Percentiles rank a stretch among this genome's conserved stretches.
Conservation (phyloP, 1,140 invertebrate genomes). For the Odontomachus brunneus region DNA sequence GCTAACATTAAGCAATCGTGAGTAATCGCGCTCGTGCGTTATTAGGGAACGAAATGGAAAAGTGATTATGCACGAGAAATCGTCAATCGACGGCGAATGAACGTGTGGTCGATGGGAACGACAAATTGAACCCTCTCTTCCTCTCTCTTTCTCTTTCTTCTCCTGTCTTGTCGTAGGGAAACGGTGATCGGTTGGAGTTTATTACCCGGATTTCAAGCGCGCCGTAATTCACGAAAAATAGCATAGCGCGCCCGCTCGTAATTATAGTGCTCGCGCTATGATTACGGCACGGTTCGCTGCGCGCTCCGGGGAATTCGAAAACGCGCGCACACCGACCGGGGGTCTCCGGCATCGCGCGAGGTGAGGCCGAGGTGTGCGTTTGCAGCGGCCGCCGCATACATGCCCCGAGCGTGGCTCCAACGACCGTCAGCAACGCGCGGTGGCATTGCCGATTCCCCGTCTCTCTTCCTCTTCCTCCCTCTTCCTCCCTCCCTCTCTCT, state of each 20-base stretch:
- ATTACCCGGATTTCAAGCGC: background rate
- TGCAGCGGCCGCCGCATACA: background rate
- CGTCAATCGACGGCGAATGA: too few relatives aligned
- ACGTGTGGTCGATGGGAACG: too few relatives aligned
- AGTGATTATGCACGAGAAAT: too few relatives aligned
- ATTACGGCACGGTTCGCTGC: background rate
- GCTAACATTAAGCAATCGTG: too few relatives aligned
- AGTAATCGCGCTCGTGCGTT: too few relatives aligned
- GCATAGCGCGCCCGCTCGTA: background rate
- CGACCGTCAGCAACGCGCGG: slow-evolving; percentile 21
- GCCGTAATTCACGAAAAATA: slow-evolving; percentile 3
- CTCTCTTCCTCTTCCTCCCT: background rate
- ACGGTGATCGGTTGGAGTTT: too few relatives aligned
- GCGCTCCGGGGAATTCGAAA: slow-evolving; percentile 13
- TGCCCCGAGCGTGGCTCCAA: slow-evolving; percentile 26
- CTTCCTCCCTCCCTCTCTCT: background rate
- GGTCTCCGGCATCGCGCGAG: slow-evolving; percentile 17
- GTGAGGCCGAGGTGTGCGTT: slow-evolving; percentile 18
- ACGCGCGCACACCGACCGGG: background rate
- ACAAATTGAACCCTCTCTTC: too few relatives aligned
- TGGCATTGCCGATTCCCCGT: slow-evolving; percentile 19
- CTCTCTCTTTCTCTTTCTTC: too few relatives aligned
- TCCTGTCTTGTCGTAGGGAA: too few relatives aligned
- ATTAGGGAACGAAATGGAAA: too few relatives aligned
- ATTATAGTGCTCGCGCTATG: background rate